Evolutionary conservation across 2,888 invertebrate genomes (phyloP), one percentile per base, ranked within the genome.

Genomic region (Sphinx pinastri): DNA sequence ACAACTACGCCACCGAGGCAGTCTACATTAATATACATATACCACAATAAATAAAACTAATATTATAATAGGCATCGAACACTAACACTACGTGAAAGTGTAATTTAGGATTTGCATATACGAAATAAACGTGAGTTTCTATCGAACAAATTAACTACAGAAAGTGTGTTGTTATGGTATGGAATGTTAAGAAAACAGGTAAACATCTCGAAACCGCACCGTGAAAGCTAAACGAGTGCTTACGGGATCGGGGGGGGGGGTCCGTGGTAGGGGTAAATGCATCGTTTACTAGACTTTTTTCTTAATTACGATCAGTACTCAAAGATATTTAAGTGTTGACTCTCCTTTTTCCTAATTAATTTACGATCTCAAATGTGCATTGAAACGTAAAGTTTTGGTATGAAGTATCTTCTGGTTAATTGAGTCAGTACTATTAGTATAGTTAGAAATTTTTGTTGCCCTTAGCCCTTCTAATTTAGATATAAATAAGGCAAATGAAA

Each of bases 181-280:
- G 67, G 67, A 67, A 67, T 67, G 52, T 67, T 45, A 54, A 67
- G 38, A 67, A 45, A 67, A 67, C 54, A 25, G 67, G 67, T 67
- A 67, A 16, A 49, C 63, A 49, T 55, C 19, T 55, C 55, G 54
- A 60, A 60, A 60, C 60, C 60, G 60, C 60, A 55, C 54, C 54
- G 67, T 67, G 67, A 67, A 67, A 67, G 67, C 67, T 67, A 63
- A 63, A 49, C 12, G 63, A 49, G 49, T 47, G 19, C 47, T 47
- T 63, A 19, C 19, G 60, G 47, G 63, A 47, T 63, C 47, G 13
- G 19, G 47, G 19, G 13, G 19, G 47, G 19, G 16, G 45, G 54
- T 16, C 16, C 19, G 19, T 19, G 19, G 47, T 4, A 12, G 13
- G 19, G 13, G 14, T 31, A 31, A 12, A 7, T n/a, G 49, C 63